Evolutionary conservation across 2,888 invertebrate species (phyloP), one percentile per base, ranked within the genome.

Genomic region (Erynnis tages): DNA sequence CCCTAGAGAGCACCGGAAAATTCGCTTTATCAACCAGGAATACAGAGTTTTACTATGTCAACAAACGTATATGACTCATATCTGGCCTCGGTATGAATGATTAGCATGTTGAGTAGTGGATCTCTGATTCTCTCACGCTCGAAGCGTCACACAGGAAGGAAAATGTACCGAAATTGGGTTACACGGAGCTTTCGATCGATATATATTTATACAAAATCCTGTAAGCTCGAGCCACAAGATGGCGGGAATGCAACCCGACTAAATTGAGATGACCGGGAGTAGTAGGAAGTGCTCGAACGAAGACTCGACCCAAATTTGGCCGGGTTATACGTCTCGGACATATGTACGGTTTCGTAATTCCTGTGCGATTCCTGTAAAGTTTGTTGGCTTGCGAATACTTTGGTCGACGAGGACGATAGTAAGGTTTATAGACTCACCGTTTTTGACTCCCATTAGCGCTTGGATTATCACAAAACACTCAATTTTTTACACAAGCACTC

Each of bases 401-500:
- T 59, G 55, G 53, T 40, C 25, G 48, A 56, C 63, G 59, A 59
- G 56, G 57, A 55, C 57, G 21, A 40, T 54, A 59, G 58, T 73
- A 65, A 81, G 69, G 61, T 62, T 62, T 57, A 49, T 71, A 55
- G 66, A 80, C 89, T 86, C 62, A 89, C 88, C 80, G 78, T 81
- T 85, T 81, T 73, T 67, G 60, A 71, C 66, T 74, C 81, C 75
- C 77, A 78, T 82, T 76, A 73, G 73, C 69, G 67, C 74, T 71
- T 79, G 74, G 70, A 80, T 78, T 77, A 84, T 76, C 87, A 88
- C 87, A 83, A 87, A 86, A 85, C 87, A 88, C 86, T 73, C 65
- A 72, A 71, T 76, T 80, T 79, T 85, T 80, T 78, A 78, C 86
- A 86, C 88, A 82, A 85, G 83, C 88, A 88, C 87, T 86, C 81